Base-by-base conservation (phyloP, 2,113 vertebrate species). In the Phalacrocorax brasilianus region DNA sequence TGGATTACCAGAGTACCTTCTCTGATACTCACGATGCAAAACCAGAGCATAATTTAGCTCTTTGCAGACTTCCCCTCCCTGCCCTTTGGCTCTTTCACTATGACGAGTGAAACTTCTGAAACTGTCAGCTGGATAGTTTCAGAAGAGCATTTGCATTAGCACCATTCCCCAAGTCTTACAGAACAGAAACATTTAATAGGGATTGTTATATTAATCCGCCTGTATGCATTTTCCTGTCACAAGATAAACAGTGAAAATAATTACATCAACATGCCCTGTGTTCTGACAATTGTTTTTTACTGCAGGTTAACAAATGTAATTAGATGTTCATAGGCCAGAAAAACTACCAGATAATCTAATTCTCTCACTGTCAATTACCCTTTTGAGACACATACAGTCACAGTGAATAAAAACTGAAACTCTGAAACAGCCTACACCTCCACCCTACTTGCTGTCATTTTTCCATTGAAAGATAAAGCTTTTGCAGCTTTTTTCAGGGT, bases 301-400 rank as follows among this genome's bases (percentile, higher is more conserved):
- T 89, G 56, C n/a, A 92, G 18, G 61, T 70, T 93, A 95, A 91
- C 32, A 89, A 95, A 97, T 44, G 6, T 19, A 79, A 97, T 95
- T 92, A 80, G 32, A 67, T 86, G 61, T 38, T 76, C 16, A 56
- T 15, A 84, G 44, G 73, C 67, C 68, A 88, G 56, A 89, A 93
- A 91, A 89, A n/a, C 38, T 68, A 77, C 14, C 42, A 83, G 30
- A 80, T 91, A 96, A 93, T 95, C 33, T 72, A 84, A 95, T 93
- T 86, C 4, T 79, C 62, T 85, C 67, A 6, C 21, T 94, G 71
- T n/a, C 62, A 94, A 35, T 91, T 95, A 65, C 32, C 76, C 45
- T 92, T 94, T 71, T 71, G 72, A 86, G 72, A 84, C 15, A 52
- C 27, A 56, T 23, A 77, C 9, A 49, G 38, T 35, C 30, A 91